These are phyloP conservation scores for Otus sunia DNA, from an alignment of 2,113 vertebrate genomes.

Conservation along the genomic window DNA sequence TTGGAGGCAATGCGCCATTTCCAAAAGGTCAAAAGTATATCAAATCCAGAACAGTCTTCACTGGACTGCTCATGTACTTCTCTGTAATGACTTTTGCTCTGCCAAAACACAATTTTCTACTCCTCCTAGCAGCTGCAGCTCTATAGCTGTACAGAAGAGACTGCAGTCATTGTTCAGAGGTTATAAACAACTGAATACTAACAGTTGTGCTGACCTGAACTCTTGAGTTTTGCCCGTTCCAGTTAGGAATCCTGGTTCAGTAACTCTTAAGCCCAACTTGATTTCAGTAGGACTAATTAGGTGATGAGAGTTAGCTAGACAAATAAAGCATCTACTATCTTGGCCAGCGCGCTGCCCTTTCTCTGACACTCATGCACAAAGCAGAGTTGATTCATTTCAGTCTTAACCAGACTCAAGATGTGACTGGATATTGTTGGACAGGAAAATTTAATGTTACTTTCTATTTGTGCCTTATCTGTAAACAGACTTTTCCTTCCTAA, in stretches of 20 bases:
- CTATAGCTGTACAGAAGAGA: background rate
- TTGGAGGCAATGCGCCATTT: background rate
- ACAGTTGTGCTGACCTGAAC: background rate
- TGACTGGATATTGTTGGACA: background rate
- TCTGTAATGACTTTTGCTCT: background rate
- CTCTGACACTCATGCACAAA: background rate
- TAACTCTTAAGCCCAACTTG: background rate
- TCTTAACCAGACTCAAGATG: background rate
- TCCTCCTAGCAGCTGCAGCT: slow-evolving; percentile 45
- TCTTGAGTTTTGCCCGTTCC: background rate
- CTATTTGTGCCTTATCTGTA: background rate
- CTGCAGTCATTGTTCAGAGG: background rate
- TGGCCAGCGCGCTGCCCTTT: background rate
- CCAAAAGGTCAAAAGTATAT: background rate
- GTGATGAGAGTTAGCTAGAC: background rate
- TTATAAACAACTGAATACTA: background rate
- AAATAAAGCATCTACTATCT: background rate
- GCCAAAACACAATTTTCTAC: slow-evolving; percentile 2
- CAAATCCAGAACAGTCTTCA: background rate
- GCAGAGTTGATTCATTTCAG: background rate
- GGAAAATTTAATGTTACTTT: background rate
- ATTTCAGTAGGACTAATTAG: background rate
- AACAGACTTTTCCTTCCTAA: background rate
- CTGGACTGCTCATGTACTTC: fast-evolving
- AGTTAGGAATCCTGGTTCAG: background rate